Percentiles rank a stretch among this genome's conserved stretches.
Conservation (phyloP, 2,113 vertebrate species). For the Heterotis niloticus region DNA sequence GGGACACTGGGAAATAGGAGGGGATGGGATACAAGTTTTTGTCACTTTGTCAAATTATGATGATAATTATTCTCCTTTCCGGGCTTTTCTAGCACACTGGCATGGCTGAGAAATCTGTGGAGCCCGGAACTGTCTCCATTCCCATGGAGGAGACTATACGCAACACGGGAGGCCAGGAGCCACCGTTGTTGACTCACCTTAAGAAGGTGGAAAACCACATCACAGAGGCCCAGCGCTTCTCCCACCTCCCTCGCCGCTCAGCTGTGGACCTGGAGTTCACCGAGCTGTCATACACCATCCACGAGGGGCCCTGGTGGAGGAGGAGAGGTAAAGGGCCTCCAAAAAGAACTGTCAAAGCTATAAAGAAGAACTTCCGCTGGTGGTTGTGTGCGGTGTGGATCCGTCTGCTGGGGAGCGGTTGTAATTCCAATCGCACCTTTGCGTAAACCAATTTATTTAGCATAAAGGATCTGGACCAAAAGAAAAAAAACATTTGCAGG, state of each 20-base stretch:
- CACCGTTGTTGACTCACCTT: conserved; percentile 83
- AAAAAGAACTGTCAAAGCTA: background rate
- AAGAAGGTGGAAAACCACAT: conserved; percentile 99
- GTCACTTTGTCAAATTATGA: too few species aligned
- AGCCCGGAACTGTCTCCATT: conserved; percentile 73
- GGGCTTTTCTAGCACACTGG: conserved; percentile 49
- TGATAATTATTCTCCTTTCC: conserved; percentile 7
- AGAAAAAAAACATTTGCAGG: too few species aligned
- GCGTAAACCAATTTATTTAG: too few species aligned
- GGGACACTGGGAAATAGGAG: too few species aligned
- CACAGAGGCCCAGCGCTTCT: conserved; percentile 92
- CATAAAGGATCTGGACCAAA: too few species aligned
- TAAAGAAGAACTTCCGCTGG: background rate
- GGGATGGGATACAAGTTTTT: background rate
- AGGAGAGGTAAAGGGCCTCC: conserved; percentile 76
- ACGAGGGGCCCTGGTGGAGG: conserved; percentile 91
- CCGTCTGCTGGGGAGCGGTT: background rate
- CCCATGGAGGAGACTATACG: conserved; percentile 84
- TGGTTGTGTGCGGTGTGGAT: background rate
- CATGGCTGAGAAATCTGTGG: conserved; percentile 78
- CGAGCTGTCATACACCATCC: conserved; percentile 90
- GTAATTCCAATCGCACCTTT: too few species aligned
- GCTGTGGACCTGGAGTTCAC: conserved; percentile 90
- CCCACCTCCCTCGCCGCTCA: conserved; percentile 90
- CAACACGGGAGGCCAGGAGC: conserved; percentile 64